Base-by-base conservation (phyloP, 2,113 vertebrate species). In the Amphiprion ocellaris region DNA sequence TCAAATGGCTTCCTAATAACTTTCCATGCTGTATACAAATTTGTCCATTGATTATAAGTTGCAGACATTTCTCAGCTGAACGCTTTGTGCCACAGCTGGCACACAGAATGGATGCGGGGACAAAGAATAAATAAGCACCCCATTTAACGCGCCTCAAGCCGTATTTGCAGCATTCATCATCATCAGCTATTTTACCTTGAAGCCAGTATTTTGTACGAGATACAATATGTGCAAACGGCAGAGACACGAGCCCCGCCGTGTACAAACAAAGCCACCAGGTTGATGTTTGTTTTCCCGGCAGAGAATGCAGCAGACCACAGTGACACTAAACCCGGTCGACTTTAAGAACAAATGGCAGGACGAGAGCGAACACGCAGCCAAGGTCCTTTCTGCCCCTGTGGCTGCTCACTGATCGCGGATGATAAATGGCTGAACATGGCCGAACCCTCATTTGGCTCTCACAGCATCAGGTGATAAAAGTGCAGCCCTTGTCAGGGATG, bases 391-490 rank as follows among this genome's bases (percentile, higher is more conserved):
- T 84, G 89, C 90, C 87, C 85, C 87, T 26, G 76, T 85, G 90
- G 87, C 89, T 82, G 89, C 85, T 89, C 81, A 19, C 87, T 80
- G 88, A 88, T 89, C 67, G 53, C 15, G 26, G 84, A 91, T 93
- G 92, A 94, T 93, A 83, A 92, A 94, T 92, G 84, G 68, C 77
- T 56, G 71, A 82, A 93, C 93, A 92, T 74, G 86, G 81, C 88
- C 65, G n/a, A 85, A 86, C 76, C 84, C 89, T 90, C 93, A 90
- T 94, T 92, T 93, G 89, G 90, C 91, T 90, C 90, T 77, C 80
- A 23, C 81, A 26, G 84, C 88, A 87, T 92, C 91, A 87, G 89
- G 90, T 91, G 92, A 94, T 93, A 91, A 93, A 93, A 92, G 86
- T 63, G 10, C 23, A 88, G 89, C 90, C 85, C 81, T 91, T 87